Percentiles rank a stretch among this genome's conserved stretches.
Evolutionary conservation across 2,113 vertebrate species (phyloP).

Genomic region (Seriola aureovittata): DNA sequence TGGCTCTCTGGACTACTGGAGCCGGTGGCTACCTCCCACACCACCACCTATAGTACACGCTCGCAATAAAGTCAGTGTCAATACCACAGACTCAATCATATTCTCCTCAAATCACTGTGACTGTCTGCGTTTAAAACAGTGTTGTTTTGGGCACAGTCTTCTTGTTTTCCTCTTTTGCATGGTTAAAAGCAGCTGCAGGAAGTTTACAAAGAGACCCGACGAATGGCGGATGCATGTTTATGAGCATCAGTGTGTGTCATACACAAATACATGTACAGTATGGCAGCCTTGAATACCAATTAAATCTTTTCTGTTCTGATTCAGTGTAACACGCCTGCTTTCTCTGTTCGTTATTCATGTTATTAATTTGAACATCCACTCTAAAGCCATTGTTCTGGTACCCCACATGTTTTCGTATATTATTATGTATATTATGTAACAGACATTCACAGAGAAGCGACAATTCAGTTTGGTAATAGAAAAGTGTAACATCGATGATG

Average conservation of each 20-base stretch:
- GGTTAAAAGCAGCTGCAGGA: constrained; percentile 5
- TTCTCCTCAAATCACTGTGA: constrained; percentile 13
- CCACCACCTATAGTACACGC: constrained; percentile 44
- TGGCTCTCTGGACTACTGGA: constrained; percentile 90
- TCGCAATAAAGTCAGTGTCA: constrained; percentile 44
- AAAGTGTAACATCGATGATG: not conserved
- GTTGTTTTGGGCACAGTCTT: not conserved
- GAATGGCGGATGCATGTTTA: not conserved
- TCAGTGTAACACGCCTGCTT: not conserved
- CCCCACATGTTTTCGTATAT: not conserved
- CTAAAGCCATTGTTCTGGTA: not conserved
- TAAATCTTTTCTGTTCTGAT: not conserved
- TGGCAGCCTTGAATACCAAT: not conserved
- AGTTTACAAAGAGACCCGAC: constrained; percentile 20
- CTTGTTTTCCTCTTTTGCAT: not conserved
- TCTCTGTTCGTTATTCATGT: not conserved
- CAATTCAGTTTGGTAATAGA: not conserved
- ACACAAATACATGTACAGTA: constrained; percentile 7
- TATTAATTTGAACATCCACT: too few species aligned
- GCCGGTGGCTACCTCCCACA: constrained; percentile 75
- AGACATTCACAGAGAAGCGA: not conserved
- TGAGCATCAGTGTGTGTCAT: not conserved
- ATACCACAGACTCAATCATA: constrained; percentile 19
- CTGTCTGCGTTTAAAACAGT: constrained; percentile 4
- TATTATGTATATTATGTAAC: not conserved